These are phyloP conservation scores for Charaxes varanes DNA, from an alignment of 1,140 invertebrate species.

Conservation along the genomic window DNA sequence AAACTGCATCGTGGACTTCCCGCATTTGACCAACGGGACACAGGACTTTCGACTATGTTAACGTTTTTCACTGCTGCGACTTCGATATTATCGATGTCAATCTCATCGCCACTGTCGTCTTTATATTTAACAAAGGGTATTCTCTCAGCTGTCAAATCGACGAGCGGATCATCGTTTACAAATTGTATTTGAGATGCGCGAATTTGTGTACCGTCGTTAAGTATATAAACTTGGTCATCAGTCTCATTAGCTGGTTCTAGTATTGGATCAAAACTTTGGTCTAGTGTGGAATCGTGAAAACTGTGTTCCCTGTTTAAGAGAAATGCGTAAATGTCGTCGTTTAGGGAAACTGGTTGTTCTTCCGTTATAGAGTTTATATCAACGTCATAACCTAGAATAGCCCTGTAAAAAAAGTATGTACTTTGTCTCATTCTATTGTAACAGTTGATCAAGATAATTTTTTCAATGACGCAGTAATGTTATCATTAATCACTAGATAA, in stretches of 20 bases:
- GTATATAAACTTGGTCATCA: slow-evolving; percentile 45
- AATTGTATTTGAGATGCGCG: slow-evolving; percentile 64
- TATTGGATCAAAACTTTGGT: slow-evolving; percentile 27
- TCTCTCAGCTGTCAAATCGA: slow-evolving; percentile 48
- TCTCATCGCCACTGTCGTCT: slow-evolving; percentile 28
- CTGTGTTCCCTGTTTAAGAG: slow-evolving; percentile 42
- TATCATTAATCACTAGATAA: too few species aligned
- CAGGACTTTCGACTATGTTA: slow-evolving; percentile 51
- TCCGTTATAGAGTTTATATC: slow-evolving; percentile 57
- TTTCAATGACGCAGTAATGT: too few species aligned
- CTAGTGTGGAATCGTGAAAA: slow-evolving; percentile 13
- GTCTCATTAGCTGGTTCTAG: slow-evolving; percentile 20
- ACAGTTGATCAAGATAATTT: too few species aligned
- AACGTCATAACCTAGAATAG: slow-evolving; percentile 51
- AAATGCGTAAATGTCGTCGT: slow-evolving; percentile 56
- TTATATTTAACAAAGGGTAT: slow-evolving; percentile 57
- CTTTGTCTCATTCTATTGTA: too few species aligned
- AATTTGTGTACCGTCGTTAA: slow-evolving; percentile 63
- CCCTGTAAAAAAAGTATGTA: slow-evolving; percentile 31
- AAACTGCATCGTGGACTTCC: slow-evolving; percentile 46
- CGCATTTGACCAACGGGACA: slow-evolving; percentile 29
- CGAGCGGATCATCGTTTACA: slow-evolving; percentile 53
- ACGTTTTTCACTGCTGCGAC: slow-evolving; percentile 34
- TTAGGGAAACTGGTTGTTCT: slow-evolving; percentile 46
- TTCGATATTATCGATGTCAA: slow-evolving; percentile 13